Evolutionary conservation across 1,140 invertebrate genomes (phyloP), one percentile per base, ranked within the genome.

Genomic region (Bombus pyrosoma): DNA sequence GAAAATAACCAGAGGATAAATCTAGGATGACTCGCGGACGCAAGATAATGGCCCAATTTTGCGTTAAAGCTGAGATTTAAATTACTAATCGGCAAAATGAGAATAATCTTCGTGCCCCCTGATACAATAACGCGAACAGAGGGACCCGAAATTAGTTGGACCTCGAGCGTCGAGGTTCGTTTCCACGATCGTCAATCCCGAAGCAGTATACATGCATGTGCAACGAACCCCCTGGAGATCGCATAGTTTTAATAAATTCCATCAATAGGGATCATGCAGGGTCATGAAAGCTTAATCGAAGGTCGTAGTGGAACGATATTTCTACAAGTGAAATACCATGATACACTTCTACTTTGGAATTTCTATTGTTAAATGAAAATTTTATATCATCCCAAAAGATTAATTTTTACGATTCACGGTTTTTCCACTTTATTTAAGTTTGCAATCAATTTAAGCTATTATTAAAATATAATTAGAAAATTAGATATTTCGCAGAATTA

Each of bases 141-240:
- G 89, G 86, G 76, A 87, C 73, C 79, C 34, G 82, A 84, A 86
- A 91, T 88, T 88, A 82, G 81, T 78, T 72, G 84, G 88, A 78
- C 89, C 88, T 90, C 89, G 88, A 74, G 59, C 32, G 41, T 69
- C 13, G 77, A 76, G 62, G 34, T n/a, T 37, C 68, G 34, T 64
- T 74, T 73, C 74, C 53, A 28, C 66, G 47, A 85, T 80, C 37
- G 69, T 85, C 77, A 85, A 90, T 89, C 81, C 37, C 78, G 28
- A 41, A 75, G 37, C 62, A 41, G 78, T 64, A 78, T 85, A 64
- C 78, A 62, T 84, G 77, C 74, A 75, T 34, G 34, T 68, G 34
- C 37, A 28, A 43, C 37, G 41, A 34, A 41, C 69, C 12, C 39
- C 43, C 12, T 47, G 34, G 41, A 85, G 66, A 62, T 68, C 62